phyloP scores from a whole-genome alignment of 2,113 vertebrate species.

The Burhinus bistriatus region DNA sequence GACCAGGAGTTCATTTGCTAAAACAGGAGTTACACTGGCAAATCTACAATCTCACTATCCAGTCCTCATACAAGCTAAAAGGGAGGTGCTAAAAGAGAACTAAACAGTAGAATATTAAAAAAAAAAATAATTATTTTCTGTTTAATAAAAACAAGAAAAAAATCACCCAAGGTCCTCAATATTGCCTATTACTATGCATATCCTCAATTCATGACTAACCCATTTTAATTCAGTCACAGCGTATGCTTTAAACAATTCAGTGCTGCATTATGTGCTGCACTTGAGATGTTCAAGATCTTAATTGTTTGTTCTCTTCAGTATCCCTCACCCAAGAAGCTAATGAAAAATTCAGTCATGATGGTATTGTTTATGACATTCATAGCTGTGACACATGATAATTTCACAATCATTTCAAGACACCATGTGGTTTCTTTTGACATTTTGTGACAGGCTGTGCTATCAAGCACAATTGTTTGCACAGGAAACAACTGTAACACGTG shows the following conservation, averaged over 20 bases:
- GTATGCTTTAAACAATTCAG: neutral
- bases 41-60: neutral
- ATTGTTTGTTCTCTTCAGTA: slow-evolving; percentile 22
- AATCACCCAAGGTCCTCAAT: neutral
- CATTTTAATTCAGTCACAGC: slow-evolving; percentile 12
- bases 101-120: neutral
- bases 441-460: slow-evolving; percentile 58
- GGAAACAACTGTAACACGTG: slow-evolving; percentile 55
- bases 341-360: slow-evolving; percentile 41
- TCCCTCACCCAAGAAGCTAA: slow-evolving; percentile 1
- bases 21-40: neutral
- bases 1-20: neutral
- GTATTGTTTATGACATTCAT: slow-evolving; percentile 49
- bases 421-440: slow-evolving; percentile 60
- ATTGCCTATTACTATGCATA: neutral
- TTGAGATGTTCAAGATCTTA: slow-evolving; percentile 8
- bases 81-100: neutral
- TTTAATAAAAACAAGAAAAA: neutral
- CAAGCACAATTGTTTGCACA: slow-evolving; percentile 66
- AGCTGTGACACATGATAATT: slow-evolving; percentile 60
- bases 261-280: neutral
- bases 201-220: neutral
- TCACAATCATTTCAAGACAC: slow-evolving; percentile 53
- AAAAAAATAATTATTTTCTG: neutral
- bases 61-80: neutral